These are phyloP conservation scores for Dasypogon diadema DNA, from an alignment of 2,888 invertebrate genomes.

Conservation along the genomic window DNA sequence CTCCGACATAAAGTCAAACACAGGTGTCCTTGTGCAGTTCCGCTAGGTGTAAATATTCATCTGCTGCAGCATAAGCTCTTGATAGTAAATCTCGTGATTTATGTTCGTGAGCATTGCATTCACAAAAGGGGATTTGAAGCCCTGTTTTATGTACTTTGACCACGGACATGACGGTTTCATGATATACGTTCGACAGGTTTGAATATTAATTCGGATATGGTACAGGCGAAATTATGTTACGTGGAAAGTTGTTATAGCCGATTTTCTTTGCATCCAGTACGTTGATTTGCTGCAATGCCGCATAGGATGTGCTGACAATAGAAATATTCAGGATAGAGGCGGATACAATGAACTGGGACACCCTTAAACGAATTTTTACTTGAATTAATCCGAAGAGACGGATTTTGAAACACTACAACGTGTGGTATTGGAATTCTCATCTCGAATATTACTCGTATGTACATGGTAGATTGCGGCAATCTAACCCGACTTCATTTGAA, in stretches of 20 bases:
- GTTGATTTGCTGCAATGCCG: background rate
- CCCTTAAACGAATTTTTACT: background rate
- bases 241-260: background rate
- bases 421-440: constrained; percentile 1
- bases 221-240: constrained; percentile 17
- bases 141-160: constrained; percentile 44
- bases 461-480: background rate
- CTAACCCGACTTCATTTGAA: constrained; percentile 18
- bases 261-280: constrained; percentile 3
- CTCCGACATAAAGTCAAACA: constrained; percentile 20
- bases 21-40: constrained; percentile 42
- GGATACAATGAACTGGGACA: background rate
- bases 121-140: constrained; percentile 44
- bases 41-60: constrained; percentile 49
- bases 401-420: background rate
- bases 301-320: background rate
- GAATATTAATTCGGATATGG: constrained; percentile 13
- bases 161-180: constrained; percentile 22
- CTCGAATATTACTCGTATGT: background rate
- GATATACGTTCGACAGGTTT: constrained; percentile 44
- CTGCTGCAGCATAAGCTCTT: constrained; percentile 38
- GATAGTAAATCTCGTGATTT: constrained; percentile 50
- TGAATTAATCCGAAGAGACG: constrained; percentile 15
- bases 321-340: background rate
- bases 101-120: constrained; percentile 35